These are phyloP conservation scores for Atlantisia rogersi DNA, from an alignment of 2,113 vertebrate genomes.

Conservation along the genomic window DNA sequence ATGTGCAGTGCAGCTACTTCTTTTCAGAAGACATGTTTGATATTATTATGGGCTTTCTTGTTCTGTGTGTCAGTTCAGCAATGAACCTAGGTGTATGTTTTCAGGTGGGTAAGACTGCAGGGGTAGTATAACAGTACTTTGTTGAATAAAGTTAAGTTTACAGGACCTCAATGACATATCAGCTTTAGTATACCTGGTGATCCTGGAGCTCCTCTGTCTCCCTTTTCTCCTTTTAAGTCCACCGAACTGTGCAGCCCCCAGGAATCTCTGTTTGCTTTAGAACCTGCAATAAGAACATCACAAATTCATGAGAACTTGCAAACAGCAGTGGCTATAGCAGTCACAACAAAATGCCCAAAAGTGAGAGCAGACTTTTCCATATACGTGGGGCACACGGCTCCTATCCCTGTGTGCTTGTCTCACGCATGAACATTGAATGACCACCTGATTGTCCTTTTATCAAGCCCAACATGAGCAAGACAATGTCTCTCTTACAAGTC, in stretches of 20 bases:
- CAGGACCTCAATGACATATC: neutral
- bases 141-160: neutral
- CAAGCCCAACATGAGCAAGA: neutral
- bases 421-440: neutral
- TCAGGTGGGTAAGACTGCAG: neutral
- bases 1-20: neutral
- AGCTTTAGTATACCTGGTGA: constrained; percentile 75
- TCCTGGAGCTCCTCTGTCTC: constrained; percentile 85
- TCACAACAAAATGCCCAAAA: neutral
- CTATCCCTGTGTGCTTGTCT: neutral
- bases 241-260: constrained; percentile 53
- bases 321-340: neutral
- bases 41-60: neutral
- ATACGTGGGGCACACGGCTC: neutral
- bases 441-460: neutral
- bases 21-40: neutral
- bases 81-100: neutral
- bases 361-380: neutral
- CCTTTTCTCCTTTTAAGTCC: constrained; percentile 88
- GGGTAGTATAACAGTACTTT: neutral
- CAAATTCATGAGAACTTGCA: neutral
- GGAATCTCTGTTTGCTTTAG: constrained; percentile 71
- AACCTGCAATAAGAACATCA: constrained; percentile 56
- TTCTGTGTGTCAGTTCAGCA: neutral
- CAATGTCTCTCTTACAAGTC: neutral